A percentile compares a stretch with the other conserved stretches of the same genome.
Conservation (phyloP, 2,797 vertebrate genomes). For the Crocodylus rhombifer region DNA sequence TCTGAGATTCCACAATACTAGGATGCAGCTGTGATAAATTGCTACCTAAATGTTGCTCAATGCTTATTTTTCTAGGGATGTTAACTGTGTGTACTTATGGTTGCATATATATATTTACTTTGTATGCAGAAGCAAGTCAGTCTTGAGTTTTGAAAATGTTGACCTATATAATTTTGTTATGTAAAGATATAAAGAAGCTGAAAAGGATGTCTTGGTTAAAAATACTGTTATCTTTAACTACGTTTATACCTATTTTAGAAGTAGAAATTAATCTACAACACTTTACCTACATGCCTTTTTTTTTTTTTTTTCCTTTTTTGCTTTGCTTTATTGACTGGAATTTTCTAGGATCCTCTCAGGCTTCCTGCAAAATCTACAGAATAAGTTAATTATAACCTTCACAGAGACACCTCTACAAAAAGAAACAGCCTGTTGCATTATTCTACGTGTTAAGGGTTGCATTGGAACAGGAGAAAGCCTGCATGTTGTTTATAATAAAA, state of each 20-base stretch:
- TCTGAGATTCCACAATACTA: too few relatives aligned
- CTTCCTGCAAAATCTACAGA: not conserved
- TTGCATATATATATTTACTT: not conserved
- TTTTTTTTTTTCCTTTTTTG: not conserved
- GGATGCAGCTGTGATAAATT: not conserved
- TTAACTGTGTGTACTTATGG: not conserved
- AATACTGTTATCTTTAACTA: not conserved
- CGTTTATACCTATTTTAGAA: not conserved
- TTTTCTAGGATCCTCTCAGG: not conserved
- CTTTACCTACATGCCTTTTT: not conserved
- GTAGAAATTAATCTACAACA: not conserved
- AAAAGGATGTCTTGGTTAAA: not conserved
- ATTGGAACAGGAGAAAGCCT: not conserved
- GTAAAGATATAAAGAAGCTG: not conserved
- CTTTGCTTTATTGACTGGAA: not conserved
- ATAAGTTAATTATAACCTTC: not conserved
- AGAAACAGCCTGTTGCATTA: not conserved
- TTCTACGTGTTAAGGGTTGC: not conserved
- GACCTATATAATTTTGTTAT: not conserved
- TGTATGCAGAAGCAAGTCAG: not conserved
- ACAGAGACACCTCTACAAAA: not conserved
- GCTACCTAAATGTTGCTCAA: too few relatives aligned
- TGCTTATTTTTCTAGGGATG: too few relatives aligned
- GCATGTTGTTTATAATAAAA: not conserved
- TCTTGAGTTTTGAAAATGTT: not conserved